Evolutionary conservation across 2,888 invertebrate genomes (phyloP).

Genomic region (Beris morrisii): DNA sequence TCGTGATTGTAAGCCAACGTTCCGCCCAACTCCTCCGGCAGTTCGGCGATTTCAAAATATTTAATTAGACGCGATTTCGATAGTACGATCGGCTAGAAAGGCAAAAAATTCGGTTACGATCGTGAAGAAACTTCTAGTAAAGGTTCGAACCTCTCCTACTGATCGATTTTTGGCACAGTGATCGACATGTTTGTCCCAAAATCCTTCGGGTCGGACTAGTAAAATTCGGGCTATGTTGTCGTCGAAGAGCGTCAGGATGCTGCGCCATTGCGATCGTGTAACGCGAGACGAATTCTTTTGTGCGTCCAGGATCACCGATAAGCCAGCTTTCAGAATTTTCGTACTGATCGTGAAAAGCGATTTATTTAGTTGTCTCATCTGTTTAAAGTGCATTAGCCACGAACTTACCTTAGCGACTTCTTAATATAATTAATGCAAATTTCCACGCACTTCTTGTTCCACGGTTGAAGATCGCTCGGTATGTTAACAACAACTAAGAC

Average conservation of each 20-base stretch:
- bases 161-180: constrained; percentile 66
- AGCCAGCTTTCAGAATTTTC: constrained; percentile 56
- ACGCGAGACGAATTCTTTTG: constrained; percentile 65
- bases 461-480: constrained; percentile 61
- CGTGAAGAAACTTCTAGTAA: background rate
- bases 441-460: constrained; percentile 54
- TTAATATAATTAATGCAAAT: constrained; percentile 53
- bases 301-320: constrained; percentile 66
- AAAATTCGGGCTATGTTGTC: constrained; percentile 60
- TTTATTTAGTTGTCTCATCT: background rate
- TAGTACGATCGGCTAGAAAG: constrained; percentile 67
- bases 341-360: constrained; percentile 40
- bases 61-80: constrained; percentile 68
- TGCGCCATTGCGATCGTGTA: constrained; percentile 63
- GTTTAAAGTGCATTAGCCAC: background rate
- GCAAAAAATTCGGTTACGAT: background rate
- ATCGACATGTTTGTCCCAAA: constrained; percentile 76
- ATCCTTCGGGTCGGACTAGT: constrained; percentile 72
- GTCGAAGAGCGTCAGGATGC: constrained; percentile 60
- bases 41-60: constrained; percentile 68
- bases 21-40: constrained; percentile 74
- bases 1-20: constrained; percentile 70
- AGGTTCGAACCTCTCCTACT: constrained; percentile 59
- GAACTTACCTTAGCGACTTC: constrained; percentile 54
- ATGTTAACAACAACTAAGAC: constrained; percentile 66